These are phyloP conservation scores for Phania funesta DNA, from an alignment of 2,888 invertebrate genomes.

Conservation along the genomic window DNA sequence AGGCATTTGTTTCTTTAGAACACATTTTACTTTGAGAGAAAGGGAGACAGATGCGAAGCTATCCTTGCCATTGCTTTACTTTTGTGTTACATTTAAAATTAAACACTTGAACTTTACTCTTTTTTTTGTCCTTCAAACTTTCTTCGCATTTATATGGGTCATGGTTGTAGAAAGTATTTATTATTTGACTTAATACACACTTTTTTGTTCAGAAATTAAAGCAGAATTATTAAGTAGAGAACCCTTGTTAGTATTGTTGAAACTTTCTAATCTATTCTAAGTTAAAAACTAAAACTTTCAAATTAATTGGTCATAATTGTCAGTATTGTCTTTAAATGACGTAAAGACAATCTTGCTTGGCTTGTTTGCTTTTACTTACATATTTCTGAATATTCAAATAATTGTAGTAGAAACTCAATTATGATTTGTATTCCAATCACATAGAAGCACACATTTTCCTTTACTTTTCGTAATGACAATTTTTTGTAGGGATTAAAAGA, in stretches of 20 bases:
- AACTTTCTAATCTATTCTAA: too few relatives aligned
- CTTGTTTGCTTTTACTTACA: background rate
- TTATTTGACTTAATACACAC: background rate
- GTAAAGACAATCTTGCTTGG: background rate
- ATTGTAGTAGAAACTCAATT: conserved; percentile 13
- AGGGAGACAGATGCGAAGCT: background rate
- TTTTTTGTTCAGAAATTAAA: background rate
- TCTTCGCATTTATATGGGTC: conserved; percentile 31
- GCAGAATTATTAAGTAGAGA: too few relatives aligned
- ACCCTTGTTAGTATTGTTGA: background rate
- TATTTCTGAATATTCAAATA: background rate
- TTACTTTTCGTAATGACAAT: conserved; percentile 35
- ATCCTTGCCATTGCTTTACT: conserved; percentile 33
- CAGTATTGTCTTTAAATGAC: background rate
- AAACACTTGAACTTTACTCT: conserved; percentile 8
- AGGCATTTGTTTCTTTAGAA: background rate
- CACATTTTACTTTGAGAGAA: background rate
- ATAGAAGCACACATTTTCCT: background rate
- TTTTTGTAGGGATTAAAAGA: conserved; percentile 28
- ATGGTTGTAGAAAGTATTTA: conserved; percentile 24
- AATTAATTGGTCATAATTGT: background rate
- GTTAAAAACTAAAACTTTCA: too few relatives aligned
- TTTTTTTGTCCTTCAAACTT: conserved; percentile 18
- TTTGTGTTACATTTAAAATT: conserved; percentile 20
- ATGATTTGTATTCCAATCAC: background rate